A percentile compares a stretch with the other conserved stretches of the same genome.
Evolutionary conservation across 2,888 invertebrate species (phyloP).

Genomic region (Cremastinae sp.): DNA sequence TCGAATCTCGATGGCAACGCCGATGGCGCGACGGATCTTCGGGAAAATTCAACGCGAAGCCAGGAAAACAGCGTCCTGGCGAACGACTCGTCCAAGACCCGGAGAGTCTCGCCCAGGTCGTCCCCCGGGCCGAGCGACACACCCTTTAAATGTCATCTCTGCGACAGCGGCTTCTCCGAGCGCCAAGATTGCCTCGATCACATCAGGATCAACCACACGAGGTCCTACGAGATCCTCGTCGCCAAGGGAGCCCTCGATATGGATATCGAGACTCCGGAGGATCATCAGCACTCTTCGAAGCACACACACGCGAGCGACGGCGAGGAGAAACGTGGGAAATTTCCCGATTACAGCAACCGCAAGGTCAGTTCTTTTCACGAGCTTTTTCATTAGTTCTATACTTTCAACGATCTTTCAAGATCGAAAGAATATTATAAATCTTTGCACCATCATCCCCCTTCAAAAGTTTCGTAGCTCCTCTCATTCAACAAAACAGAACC

Average conservation of each 20-base stretch:
- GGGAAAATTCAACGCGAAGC: constrained; percentile 64
- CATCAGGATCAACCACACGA: constrained; percentile 87
- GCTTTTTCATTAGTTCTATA: too few species aligned
- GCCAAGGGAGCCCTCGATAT: constrained; percentile 89
- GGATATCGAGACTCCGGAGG: constrained; percentile 81
- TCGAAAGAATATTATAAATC: too few species aligned
- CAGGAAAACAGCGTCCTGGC: constrained; percentile 42
- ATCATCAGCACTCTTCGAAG: constrained; percentile 81
- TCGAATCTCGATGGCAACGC: constrained; percentile 70
- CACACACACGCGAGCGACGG: constrained; percentile 84
- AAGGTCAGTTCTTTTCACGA: too few species aligned
- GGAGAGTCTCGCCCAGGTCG: constrained; percentile 73
- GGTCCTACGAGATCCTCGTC: constrained; percentile 91
- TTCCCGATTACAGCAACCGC: constrained; percentile 92
- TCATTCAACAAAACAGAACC: too few species aligned
- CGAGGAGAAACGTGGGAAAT: constrained; percentile 88
- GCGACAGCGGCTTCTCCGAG: constrained; percentile 92
- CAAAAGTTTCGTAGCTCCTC: too few species aligned
- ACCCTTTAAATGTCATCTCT: constrained; percentile 95
- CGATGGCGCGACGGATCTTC: constrained; percentile 72
- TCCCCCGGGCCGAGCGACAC: constrained; percentile 83
- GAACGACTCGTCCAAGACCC: constrained; percentile 67
- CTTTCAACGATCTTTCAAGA: too few species aligned
- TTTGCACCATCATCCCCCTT: too few species aligned
- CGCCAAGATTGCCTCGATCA: constrained; percentile 91